phyloP scores from a whole-genome alignment of 1,140 invertebrate species.

The Bombus confusus region DNA sequence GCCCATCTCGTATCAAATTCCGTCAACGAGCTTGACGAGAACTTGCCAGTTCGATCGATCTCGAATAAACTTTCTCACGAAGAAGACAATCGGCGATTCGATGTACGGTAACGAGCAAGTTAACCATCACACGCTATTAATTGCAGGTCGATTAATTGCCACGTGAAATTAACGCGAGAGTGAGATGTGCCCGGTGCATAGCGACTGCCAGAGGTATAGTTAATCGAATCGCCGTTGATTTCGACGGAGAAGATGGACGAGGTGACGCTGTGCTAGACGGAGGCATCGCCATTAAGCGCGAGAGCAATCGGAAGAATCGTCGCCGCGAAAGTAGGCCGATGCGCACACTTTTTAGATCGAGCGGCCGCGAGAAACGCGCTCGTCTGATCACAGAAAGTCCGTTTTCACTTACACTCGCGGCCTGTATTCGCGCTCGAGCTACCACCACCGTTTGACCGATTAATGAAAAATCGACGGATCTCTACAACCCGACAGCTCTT shows the following conservation, averaged over 20 bases:
- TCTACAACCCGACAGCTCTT: no score
- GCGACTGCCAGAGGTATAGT: no score
- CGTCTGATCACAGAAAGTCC: conserved; percentile 45
- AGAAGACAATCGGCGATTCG: neutral
- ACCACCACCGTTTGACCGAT: neutral
- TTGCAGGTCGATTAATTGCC: neutral
- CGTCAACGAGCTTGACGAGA: neutral
- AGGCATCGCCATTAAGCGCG: conserved; percentile 1
- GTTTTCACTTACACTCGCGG: conserved; percentile 42
- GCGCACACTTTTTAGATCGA: conserved; percentile 55
- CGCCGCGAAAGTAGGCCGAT: conserved; percentile 59
- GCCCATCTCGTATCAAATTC: neutral
- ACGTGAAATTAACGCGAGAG: neutral
- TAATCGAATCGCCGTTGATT: neutral
- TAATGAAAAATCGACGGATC: neutral
- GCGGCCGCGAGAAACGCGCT: conserved; percentile 38
- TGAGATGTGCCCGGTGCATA: neutral
- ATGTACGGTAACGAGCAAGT: neutral
- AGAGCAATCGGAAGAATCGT: conserved; percentile 32
- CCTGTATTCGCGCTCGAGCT: no score
- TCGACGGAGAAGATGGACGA: neutral
- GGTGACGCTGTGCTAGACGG: conserved; percentile 19
- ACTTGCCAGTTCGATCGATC: no score
- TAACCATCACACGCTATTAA: neutral
- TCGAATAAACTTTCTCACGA: no score